Evolutionary conservation across 35 echinoderm and acorn worm species (phyloP).

Genomic region (Diadema setosum): DNA sequence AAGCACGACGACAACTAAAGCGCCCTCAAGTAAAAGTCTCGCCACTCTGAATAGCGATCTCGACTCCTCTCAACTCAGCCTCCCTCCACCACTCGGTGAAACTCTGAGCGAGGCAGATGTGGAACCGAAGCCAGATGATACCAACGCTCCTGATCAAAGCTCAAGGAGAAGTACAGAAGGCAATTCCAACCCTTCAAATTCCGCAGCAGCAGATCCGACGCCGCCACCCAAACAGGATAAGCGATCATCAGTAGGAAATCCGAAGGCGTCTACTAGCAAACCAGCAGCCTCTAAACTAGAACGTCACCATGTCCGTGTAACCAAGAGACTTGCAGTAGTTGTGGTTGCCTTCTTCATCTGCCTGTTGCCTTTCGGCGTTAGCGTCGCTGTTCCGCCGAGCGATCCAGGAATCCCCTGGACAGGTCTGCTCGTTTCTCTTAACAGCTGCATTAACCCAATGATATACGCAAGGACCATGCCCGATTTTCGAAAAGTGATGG

Average conservation of each 20-base stretch:
- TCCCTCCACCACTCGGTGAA: not conserved
- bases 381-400: not conserved
- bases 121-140: not conserved
- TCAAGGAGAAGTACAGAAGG: not conserved
- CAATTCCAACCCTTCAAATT: not conserved
- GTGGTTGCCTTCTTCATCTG: constrained; percentile 24
- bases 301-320: not conserved
- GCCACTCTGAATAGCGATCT: not conserved
- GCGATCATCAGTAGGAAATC: not conserved
- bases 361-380: not conserved
- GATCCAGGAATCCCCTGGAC: constrained; percentile 8
- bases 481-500: not conserved
- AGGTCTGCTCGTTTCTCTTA: not conserved
- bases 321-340: not conserved
- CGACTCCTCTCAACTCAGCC: not conserved
- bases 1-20: not conserved
- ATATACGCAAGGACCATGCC: constrained; percentile 3
- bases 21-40: not conserved
- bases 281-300: not conserved
- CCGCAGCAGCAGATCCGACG: not conserved
- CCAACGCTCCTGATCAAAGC: not conserved
- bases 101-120: not conserved
- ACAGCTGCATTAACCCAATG: not conserved
- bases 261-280: not conserved
- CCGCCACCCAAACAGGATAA: not conserved